Conservation (phyloP, 2,797 vertebrate species). For the Tachyglossus aculeatus region DNA sequence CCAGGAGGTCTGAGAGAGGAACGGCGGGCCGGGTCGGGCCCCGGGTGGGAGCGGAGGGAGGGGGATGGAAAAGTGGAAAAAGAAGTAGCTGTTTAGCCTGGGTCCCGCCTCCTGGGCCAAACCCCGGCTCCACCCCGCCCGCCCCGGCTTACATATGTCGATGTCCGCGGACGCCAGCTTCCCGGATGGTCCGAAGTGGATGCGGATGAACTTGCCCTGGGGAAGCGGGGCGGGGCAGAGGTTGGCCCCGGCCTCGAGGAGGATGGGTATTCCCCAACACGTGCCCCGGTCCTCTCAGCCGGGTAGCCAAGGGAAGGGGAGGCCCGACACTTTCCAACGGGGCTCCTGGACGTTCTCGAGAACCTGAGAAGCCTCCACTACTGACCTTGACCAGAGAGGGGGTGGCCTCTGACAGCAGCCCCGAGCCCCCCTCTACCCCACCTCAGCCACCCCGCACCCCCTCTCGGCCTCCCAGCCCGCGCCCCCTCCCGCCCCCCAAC, state of each 20-base stretch:
- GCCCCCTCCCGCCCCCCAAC: fast-evolving
- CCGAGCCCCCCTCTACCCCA: too few species aligned
- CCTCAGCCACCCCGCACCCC: not conserved
- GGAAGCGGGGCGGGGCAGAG: not conserved
- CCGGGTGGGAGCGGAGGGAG: not conserved
- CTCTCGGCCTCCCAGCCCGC: not conserved
- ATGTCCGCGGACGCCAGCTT: slow-evolving; percentile 92
- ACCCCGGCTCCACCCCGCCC: not conserved
- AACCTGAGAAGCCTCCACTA: too few species aligned
- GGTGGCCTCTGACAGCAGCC: too few species aligned
- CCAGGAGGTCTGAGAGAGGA: slow-evolving; percentile 85
- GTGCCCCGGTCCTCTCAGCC: not conserved
- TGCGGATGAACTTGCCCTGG: slow-evolving; percentile 88
- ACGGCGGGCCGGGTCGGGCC: not conserved
- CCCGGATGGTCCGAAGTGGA: slow-evolving; percentile 91
- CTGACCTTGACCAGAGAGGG: too few species aligned
- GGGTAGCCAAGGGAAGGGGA: not conserved
- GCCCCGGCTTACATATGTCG: slow-evolving; percentile 87
- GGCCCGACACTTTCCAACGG: not conserved
- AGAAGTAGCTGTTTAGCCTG: not conserved
- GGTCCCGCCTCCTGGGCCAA: not conserved
- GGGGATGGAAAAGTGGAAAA: not conserved
- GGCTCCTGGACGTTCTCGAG: not conserved
- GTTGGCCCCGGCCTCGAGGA: not conserved
- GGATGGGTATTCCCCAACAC: not conserved